phyloP scores from a whole-genome alignment of 2,888 invertebrate genomes.

The Amphipyra berbera region DNA sequence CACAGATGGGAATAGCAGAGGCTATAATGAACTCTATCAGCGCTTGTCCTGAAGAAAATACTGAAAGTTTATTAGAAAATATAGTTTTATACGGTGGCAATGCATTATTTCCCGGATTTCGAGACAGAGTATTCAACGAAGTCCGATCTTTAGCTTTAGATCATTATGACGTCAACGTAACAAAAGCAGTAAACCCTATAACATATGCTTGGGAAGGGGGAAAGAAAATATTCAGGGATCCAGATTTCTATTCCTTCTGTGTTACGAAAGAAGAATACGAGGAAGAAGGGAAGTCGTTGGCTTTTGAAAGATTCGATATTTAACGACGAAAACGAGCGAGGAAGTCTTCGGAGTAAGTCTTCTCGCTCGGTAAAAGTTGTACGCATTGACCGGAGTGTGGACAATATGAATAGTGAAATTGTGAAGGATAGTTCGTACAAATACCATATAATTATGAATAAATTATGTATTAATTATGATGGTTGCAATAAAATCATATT shows the following conservation, averaged over 20 bases:
- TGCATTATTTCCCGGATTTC: conserved; percentile 95
- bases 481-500: conserved; percentile 31
- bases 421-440: conserved; percentile 31
- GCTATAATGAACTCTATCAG: conserved; percentile 94
- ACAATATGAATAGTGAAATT: conserved; percentile 44
- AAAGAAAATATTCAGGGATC: conserved; percentile 92
- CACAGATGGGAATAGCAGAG: conserved; percentile 97
- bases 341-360: conserved; percentile 71
- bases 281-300: conserved; percentile 93
- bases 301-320: conserved; percentile 89
- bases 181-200: conserved; percentile 91
- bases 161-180: conserved; percentile 93
- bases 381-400: conserved; percentile 24
- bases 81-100: conserved; percentile 96
- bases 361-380: conserved; percentile 73
- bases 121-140: conserved; percentile 91
- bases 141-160: conserved; percentile 94
- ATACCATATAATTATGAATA: conserved; percentile 14
- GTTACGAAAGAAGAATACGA: conserved; percentile 97
- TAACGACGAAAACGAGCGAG: conserved; percentile 84
- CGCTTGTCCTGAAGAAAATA: conserved; percentile 93
- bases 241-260: conserved; percentile 92
- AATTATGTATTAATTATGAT: conserved; percentile 29
- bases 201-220: conserved; percentile 98
- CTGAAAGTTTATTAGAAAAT: conserved; percentile 94